phyloP scores from a whole-genome alignment of 2,888 invertebrate species.

The Carcina quercana region DNA sequence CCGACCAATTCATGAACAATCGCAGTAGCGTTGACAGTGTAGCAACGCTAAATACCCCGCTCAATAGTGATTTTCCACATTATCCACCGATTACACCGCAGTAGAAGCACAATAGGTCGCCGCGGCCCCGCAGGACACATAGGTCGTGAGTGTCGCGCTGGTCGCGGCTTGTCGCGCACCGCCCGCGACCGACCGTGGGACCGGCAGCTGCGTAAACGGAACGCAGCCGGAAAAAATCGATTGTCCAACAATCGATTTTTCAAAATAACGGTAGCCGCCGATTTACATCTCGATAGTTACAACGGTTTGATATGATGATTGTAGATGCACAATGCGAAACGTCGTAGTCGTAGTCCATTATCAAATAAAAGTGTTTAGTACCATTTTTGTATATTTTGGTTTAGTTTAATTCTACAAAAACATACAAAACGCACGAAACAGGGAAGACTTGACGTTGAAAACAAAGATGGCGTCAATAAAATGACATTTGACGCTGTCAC shows the following conservation, averaged over 20 bases:
- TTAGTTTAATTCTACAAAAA: too few relatives aligned
- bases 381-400: too few relatives aligned
- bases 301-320: too few relatives aligned
- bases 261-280: conserved; percentile 66
- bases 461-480: too few relatives aligned
- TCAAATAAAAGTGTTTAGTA: too few relatives aligned
- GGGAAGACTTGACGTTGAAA: too few relatives aligned
- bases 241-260: conserved; percentile 65
- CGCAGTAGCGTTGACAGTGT: conserved; percentile 32
- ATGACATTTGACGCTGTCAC: too few relatives aligned
- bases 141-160: conserved; percentile 25
- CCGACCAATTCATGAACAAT: conserved; percentile 4
- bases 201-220: conserved; percentile 52
- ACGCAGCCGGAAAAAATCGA: conserved; percentile 66
- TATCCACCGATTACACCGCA: conserved; percentile 48
- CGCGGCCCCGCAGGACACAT: conserved; percentile 36
- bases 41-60: conserved; percentile 45
- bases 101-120: conserved; percentile 34
- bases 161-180: conserved; percentile 21
- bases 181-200: conserved; percentile 53
- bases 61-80: conserved; percentile 52
- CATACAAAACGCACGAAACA: too few relatives aligned
- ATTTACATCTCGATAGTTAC: conserved; percentile 68
- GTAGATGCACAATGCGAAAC: too few relatives aligned
- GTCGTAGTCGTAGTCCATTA: too few relatives aligned